Evolutionary conservation across 2,113 vertebrate genomes (phyloP).

Genomic region (Panthera uncia): DNA sequence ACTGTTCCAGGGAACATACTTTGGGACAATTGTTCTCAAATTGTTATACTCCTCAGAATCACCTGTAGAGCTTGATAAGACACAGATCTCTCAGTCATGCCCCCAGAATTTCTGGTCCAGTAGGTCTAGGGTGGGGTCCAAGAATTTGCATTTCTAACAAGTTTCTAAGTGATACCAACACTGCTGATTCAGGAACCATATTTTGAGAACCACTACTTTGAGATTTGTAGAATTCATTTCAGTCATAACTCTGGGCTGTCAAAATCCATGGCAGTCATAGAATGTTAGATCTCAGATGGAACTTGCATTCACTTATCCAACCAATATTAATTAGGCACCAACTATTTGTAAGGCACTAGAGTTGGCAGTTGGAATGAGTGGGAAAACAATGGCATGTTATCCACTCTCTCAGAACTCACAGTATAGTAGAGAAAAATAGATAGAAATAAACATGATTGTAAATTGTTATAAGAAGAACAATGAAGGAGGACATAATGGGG

Average conservation of each 20-base stretch:
- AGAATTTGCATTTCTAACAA: not conserved
- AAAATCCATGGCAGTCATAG: not conserved
- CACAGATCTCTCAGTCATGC: not conserved
- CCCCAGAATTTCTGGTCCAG: not conserved
- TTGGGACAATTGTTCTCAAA: not conserved
- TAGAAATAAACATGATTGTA: not conserved
- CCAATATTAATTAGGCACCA: not conserved
- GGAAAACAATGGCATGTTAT: not conserved
- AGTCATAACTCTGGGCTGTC: not conserved
- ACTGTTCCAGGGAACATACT: not conserved
- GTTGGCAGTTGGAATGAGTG: not conserved
- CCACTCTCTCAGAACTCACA: not conserved
- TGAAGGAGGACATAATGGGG: not conserved
- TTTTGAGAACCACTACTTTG: not conserved
- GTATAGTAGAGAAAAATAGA: not conserved
- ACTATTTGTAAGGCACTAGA: not conserved
- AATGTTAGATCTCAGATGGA: not conserved
- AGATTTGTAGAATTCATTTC: not conserved
- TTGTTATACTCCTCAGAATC: not conserved
- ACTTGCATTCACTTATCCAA: not conserved
- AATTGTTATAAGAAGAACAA: not conserved
- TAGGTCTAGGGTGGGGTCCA: not conserved
- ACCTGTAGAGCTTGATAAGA: not conserved
- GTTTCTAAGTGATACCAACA: not conserved
- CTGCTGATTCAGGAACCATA: not conserved